Conservation (phyloP, 2,113 vertebrate species). For the Microcebus murinus region DNA sequence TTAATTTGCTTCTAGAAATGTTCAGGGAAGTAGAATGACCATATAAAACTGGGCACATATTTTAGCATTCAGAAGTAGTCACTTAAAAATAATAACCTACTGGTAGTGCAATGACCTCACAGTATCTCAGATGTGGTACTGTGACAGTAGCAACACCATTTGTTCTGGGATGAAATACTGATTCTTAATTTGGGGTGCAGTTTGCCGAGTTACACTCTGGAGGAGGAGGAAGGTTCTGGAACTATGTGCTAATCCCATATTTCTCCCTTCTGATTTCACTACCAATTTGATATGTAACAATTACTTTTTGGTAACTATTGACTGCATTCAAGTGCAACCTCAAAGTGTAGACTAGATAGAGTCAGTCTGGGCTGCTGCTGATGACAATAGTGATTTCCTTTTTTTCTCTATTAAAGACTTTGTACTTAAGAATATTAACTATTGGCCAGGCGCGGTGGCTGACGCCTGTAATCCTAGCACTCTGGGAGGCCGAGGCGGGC, state of each 20-base stretch:
- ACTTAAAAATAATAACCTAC: not conserved
- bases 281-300: not conserved
- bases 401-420: not conserved
- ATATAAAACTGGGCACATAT: not conserved
- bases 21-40: not conserved
- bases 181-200: not conserved
- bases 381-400: not conserved
- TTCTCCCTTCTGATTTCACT: not conserved
- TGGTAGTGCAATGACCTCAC: conserved; percentile 29
- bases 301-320: not conserved
- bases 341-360: not conserved
- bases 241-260: not conserved
- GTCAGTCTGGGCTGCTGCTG: not conserved
- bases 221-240: not conserved
- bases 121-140: not conserved
- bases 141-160: not conserved
- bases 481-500: too few species aligned
- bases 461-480: too few species aligned
- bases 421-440: not conserved
- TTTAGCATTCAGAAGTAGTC: not conserved
- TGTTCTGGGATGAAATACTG: not conserved
- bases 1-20: not conserved
- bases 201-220: not conserved
- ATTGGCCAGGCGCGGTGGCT: not conserved
- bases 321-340: not conserved